A percentile compares a stretch with the other conserved stretches of the same genome.
Conservation (phyloP, 2,113 vertebrate genomes). For the Odocoileus virginianus region DNA sequence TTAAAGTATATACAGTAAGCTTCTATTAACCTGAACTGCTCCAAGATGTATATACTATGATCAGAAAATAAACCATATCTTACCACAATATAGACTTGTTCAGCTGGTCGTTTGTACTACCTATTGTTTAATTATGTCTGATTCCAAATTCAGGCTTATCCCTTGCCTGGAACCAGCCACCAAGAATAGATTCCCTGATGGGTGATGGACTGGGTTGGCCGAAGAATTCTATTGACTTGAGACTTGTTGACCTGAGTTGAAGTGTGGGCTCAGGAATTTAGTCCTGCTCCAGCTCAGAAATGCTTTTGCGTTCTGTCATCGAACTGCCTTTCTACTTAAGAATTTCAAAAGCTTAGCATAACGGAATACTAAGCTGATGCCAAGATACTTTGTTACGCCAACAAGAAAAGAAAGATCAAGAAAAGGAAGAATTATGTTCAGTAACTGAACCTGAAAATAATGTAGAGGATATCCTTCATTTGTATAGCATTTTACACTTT, state of each 20-base stretch:
- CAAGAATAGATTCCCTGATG: neutral
- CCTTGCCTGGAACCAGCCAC: neutral
- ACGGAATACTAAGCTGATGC: neutral
- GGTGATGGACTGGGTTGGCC: neutral
- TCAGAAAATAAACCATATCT: neutral
- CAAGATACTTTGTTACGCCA: neutral
- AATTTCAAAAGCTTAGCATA: constrained; percentile 39
- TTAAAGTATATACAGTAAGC: neutral
- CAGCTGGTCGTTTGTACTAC: neutral
- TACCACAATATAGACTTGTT: neutral
- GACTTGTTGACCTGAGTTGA: neutral
- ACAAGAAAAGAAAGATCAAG: neutral
- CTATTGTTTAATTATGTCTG: neutral
- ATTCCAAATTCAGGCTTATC: neutral
- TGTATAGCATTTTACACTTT: neutral
- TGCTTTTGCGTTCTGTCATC: neutral
- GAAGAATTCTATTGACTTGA: neutral
- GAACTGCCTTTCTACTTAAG: neutral
- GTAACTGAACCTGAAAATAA: neutral
- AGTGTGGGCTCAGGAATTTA: constrained; percentile 6
- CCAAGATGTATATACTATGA: neutral
- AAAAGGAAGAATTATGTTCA: neutral
- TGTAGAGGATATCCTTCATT: neutral
- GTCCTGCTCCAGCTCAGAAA: neutral
- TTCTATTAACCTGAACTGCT: neutral